Evolutionary conservation across 2,888 invertebrate species (phyloP), one percentile per base, ranked within the genome.

Genomic region (Reticulitermes lucifugus): DNA sequence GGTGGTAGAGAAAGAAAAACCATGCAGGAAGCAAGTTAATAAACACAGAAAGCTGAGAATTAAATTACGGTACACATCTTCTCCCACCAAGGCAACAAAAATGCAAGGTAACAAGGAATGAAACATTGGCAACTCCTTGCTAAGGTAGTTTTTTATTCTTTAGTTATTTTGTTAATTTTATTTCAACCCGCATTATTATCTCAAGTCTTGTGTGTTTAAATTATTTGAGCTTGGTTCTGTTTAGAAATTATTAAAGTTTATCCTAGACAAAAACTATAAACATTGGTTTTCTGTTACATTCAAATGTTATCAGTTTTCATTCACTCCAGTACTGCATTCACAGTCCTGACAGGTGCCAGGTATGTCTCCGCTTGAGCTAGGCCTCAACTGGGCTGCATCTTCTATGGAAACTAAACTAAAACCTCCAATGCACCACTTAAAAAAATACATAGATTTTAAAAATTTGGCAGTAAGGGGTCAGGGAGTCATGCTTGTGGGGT

Each of bases 151-250:
- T 71, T 73, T 83, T 85, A 83, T 86, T 86, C 73, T 79, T 85
- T 51, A 70, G 59, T 87, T 83, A 85, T 55, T 85, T 84, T 84
- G 79, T 84, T 80, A 83, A 59, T 86, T 84, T 85, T 85, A 83
- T 86, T 80, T 86, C 85, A 85, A 86, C 86, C 84, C 81, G 86
- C 86, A 83, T 85, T 87, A 85, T 85, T 85, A 80, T 85, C 81
- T 86, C 86, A 86, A 86, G 86, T 86, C 86, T 87, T 87, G 55
- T 84, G 83, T 83, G 84, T 83, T 86, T 84, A 65, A 60, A 60
- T 81, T 86, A 86, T 84, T 85, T 87, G 86, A 86, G 86, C 85
- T 87, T 85, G 65, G 55, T 86, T 82, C 73, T 77, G 59, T 85
- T 77, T 83, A 84, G 80, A 86, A 81, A 71, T 81, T 55, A 73